These are phyloP conservation scores for Trichosurus vulpecula DNA, from an alignment of 2,797 vertebrate genomes.

Conservation along the genomic window DNA sequence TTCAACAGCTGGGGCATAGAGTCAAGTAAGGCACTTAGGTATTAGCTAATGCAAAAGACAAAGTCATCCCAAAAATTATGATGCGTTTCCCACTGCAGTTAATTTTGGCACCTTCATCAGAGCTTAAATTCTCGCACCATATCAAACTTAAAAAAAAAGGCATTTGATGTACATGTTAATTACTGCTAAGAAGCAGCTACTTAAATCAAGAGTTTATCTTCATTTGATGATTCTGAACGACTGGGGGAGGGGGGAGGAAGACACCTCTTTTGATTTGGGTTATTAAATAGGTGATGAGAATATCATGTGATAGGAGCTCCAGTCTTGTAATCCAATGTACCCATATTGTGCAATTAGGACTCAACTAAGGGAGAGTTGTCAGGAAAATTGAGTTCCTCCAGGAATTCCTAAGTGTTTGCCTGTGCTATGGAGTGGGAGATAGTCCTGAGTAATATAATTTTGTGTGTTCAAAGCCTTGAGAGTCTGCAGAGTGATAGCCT, in stretches of 20 bases:
- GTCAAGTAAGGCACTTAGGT: constrained; percentile 52
- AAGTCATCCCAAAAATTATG: constrained; percentile 74
- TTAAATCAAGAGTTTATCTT: constrained; percentile 81
- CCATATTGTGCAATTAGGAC: constrained; percentile 79
- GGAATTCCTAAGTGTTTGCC: constrained; percentile 80
- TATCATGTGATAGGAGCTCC: constrained; percentile 70
- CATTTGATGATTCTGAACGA: constrained; percentile 74
- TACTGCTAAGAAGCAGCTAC: constrained; percentile 78
- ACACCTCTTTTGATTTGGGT: constrained; percentile 71
- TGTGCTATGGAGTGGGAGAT: constrained; percentile 77
- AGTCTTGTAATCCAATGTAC: constrained; percentile 76
- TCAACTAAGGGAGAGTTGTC: constrained; percentile 77
- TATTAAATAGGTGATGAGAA: constrained; percentile 79
- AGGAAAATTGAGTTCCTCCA: constrained; percentile 78
- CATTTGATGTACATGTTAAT: constrained; percentile 80
- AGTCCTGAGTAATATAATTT: constrained; percentile 73
- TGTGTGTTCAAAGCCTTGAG: constrained; percentile 78
- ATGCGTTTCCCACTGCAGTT: constrained; percentile 79
- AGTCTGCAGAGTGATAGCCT: constrained; percentile 66
- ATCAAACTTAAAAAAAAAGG: constrained; percentile 76
- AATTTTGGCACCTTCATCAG: constrained; percentile 80
- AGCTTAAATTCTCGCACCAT: constrained; percentile 78
- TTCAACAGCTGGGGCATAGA: constrained; percentile 14
- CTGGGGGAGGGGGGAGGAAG: constrained; percentile 36
- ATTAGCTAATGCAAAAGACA: constrained; percentile 65